phyloP scores from a whole-genome alignment of 2,797 vertebrate genomes.

The Botia almorhae region DNA sequence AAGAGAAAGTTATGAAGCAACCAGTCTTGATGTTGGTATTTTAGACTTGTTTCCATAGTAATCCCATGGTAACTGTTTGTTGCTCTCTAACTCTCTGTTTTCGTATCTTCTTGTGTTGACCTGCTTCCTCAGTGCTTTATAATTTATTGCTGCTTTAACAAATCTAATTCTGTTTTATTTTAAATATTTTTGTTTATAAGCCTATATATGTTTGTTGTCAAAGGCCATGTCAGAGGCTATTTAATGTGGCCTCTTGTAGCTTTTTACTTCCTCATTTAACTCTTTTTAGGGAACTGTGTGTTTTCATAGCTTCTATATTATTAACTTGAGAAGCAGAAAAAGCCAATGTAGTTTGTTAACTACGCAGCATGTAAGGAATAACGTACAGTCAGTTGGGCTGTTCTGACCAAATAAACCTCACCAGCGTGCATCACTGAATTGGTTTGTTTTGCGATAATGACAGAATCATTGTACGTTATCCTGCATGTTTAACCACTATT shows the following conservation, averaged over 20 bases:
- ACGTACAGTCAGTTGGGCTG: too few relatives aligned
- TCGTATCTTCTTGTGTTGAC: slow-evolving; percentile 12
- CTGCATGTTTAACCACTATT: too few relatives aligned
- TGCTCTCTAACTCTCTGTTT: not conserved
- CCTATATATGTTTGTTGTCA: not conserved
- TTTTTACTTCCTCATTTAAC: slow-evolving; percentile 34
- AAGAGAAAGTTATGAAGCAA: not conserved
- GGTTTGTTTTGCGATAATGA: too few relatives aligned
- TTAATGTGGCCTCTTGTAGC: slow-evolving; percentile 16
- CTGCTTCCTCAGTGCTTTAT: slow-evolving; percentile 11
- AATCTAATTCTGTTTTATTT: not conserved
- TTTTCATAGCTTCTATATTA: not conserved
- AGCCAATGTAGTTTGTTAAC: not conserved
- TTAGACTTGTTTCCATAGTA: not conserved
- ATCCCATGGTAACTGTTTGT: not conserved
- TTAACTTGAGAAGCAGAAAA: not conserved
- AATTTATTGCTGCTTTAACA: not conserved
- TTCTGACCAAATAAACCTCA: too few relatives aligned
- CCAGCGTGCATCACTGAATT: too few relatives aligned
- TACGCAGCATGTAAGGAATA: not conserved
- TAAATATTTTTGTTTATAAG: not conserved
- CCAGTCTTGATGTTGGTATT: not conserved
- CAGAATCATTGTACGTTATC: too few relatives aligned
- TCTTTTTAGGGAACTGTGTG: slow-evolving; percentile 19
- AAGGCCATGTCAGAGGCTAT: not conserved